Conservation (phyloP, 2,113 vertebrate genomes). For the Catagonus wagneri region DNA sequence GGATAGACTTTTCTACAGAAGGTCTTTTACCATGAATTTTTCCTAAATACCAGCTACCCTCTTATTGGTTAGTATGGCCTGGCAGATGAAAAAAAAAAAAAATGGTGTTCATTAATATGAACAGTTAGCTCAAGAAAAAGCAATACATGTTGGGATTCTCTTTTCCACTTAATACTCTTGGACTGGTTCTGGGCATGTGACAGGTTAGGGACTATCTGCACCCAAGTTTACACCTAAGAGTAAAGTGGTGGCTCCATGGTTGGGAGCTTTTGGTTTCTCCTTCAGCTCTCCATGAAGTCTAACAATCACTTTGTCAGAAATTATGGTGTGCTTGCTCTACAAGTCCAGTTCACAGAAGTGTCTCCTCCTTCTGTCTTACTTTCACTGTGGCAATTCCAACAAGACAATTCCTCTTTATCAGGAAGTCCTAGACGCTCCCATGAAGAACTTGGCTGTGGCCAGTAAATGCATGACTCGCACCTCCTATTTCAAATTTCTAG, state of each 20-base stretch:
- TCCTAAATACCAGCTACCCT: not conserved
- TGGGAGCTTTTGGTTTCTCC: not conserved
- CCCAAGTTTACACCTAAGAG: not conserved
- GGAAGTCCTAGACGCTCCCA: not conserved
- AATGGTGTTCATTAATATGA: not conserved
- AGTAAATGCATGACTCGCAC: not conserved
- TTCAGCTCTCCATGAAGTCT: not conserved
- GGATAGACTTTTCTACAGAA: not conserved
- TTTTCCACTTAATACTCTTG: not conserved
- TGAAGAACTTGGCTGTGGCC: not conserved
- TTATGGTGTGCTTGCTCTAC: not conserved
- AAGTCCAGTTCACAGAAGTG: not conserved
- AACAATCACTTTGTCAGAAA: not conserved
- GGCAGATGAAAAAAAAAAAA: not conserved
- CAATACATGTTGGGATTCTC: not conserved
- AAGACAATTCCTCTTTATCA: not conserved
- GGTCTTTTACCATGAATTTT: not conserved
- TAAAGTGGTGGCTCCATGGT: not conserved
- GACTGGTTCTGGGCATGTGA: not conserved
- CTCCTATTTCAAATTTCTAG: not conserved
- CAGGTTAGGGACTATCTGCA: no score
- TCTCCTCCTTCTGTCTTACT: not conserved
- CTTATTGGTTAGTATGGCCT: not conserved
- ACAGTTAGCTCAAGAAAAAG: not conserved
- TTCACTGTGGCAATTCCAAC: not conserved